Conservation (phyloP, 1,140 invertebrate genomes). For the Latrodectus geometricus region DNA sequence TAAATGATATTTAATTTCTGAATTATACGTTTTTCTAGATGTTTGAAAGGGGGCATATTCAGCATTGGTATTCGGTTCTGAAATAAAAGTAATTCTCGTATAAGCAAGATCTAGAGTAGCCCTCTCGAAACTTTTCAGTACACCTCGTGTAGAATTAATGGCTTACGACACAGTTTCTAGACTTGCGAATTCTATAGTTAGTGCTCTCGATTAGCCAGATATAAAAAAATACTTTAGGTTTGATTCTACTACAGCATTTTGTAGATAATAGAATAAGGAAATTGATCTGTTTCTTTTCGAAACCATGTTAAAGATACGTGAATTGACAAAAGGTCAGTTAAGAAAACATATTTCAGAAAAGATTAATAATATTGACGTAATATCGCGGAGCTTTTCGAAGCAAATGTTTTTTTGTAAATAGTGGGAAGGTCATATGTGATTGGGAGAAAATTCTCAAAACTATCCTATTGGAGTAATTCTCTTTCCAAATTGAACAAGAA, state of each 20-base stretch:
- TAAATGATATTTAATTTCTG: neutral
- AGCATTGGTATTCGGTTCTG: neutral
- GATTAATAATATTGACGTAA: conserved; percentile 23
- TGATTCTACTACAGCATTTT: conserved; percentile 4
- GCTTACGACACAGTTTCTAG: conserved; percentile 1
- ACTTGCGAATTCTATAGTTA: neutral
- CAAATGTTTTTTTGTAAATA: neutral
- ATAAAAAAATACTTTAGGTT: conserved; percentile 8
- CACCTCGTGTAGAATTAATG: conserved; percentile 14
- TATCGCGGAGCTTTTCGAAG: neutral
- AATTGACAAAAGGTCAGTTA: neutral
- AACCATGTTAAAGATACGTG: conserved; percentile 17
- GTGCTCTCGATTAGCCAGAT: neutral
- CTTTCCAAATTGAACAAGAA: neutral
- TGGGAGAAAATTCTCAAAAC: neutral
- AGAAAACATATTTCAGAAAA: conserved; percentile 24
- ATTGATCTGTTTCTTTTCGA: conserved; percentile 11
- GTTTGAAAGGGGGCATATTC: neutral
- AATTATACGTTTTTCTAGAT: conserved; percentile 13
- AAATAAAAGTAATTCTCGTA: conserved; percentile 35
- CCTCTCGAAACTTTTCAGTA: neutral
- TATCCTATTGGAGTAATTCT: conserved; percentile 16
- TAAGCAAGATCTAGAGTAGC: conserved; percentile 46
- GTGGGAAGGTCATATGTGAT: conserved; percentile 17
- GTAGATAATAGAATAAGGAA: conserved; percentile 36